phyloP scores from a whole-genome alignment of 1,140 invertebrate genomes.

The Drosophila arawakana region DNA sequence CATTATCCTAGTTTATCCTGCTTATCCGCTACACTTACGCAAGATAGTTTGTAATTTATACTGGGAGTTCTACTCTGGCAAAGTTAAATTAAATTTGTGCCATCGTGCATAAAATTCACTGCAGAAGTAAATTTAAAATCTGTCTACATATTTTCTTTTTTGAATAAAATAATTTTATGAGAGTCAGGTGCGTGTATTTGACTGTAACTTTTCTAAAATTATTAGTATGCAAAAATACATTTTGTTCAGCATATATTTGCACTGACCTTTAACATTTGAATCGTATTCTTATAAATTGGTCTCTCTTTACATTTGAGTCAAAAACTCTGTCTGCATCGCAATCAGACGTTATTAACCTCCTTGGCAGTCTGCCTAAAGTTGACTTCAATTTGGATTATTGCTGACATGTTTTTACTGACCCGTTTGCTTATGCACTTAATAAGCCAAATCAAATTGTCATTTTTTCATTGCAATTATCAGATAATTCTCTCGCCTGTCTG shows the following conservation, averaged over 20 bases:
- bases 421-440: conserved; percentile 35
- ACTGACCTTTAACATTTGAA: conserved; percentile 28
- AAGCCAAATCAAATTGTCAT: conserved; percentile 67
- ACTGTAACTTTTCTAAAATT: not conserved
- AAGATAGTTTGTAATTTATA: not conserved
- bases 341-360: conserved; percentile 36
- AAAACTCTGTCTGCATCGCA: not conserved
- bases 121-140: conserved; percentile 11
- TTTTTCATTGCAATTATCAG: conserved; percentile 64
- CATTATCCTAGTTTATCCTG: conserved; percentile 26
- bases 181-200: not conserved
- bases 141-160: conserved; percentile 23
- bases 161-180: conserved; percentile 27
- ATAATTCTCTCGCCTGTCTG: conserved; percentile 25
- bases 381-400: conserved; percentile 34
- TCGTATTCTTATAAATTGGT: conserved; percentile 12
- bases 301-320: not conserved
- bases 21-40: not conserved
- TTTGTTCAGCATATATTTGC: too few relatives aligned
- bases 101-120: conserved; percentile 23
- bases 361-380: conserved; percentile 18
- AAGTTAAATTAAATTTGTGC: conserved; percentile 35
- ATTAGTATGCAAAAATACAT: not conserved
- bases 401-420: not conserved
- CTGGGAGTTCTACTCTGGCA: not conserved